phyloP scores from a whole-genome alignment of 1,140 invertebrate species.

The Hyposmocoma kahamanoa region DNA sequence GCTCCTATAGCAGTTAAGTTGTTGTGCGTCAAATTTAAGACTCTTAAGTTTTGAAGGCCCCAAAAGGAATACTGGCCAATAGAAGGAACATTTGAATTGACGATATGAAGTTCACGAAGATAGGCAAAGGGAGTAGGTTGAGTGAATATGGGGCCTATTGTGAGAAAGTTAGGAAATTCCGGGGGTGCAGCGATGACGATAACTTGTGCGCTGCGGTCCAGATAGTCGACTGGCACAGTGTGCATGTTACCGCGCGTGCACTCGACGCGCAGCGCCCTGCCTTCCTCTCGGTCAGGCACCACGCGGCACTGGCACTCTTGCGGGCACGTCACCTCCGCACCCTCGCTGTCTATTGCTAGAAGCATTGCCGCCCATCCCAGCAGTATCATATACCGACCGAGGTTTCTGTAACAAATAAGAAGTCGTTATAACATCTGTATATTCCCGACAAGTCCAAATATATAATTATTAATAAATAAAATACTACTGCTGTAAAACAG shows the following conservation, averaged over 20 bases:
- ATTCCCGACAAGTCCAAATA: too few species aligned
- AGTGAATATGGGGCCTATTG: conserved; percentile 83
- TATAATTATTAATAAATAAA: too few species aligned
- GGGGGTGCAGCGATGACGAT: conserved; percentile 81
- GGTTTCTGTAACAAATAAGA: conserved; percentile 46
- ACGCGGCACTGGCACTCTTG: conserved; percentile 40
- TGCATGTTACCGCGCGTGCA: conserved; percentile 77
- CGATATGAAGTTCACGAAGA: conserved; percentile 84
- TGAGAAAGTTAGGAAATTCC: conserved; percentile 77
- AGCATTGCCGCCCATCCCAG: conserved; percentile 16
- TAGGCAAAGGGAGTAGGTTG: conserved; percentile 74
- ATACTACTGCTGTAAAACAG: too few species aligned
- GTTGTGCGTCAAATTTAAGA: conserved; percentile 84
- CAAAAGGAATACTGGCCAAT: conserved; percentile 87
- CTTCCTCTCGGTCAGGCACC: conserved; percentile 25
- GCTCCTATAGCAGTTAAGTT: conserved; percentile 84
- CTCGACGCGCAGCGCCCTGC: conserved; percentile 23
- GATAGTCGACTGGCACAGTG: conserved; percentile 75
- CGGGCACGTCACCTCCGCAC: conserved; percentile 40
- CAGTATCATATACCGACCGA: conserved; percentile 14
- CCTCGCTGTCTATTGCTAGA: conserved; percentile 15
- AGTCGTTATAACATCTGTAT: neutral
- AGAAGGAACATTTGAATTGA: conserved; percentile 83
- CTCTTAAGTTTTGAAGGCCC: conserved; percentile 79
- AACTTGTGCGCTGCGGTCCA: conserved; percentile 78